A percentile compares a stretch with the other conserved stretches of the same genome.
phyloP scores from a whole-genome alignment of 2,113 vertebrate species.

The Gasterosteus aculeatus region DNA sequence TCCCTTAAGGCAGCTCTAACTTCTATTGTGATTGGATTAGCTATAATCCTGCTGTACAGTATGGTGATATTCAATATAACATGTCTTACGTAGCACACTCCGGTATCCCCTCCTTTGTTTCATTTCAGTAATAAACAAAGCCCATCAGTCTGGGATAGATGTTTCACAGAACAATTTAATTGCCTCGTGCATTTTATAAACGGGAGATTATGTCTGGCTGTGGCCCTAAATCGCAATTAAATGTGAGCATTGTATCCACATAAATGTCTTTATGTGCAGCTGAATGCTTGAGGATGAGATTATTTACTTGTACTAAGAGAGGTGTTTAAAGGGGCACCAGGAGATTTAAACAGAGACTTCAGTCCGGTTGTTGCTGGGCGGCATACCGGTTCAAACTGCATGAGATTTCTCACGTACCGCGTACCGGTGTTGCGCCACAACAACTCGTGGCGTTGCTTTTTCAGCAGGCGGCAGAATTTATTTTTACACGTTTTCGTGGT shows the following conservation, averaged over 20 bases:
- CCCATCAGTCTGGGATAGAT: slow-evolving; percentile 21
- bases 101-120: not conserved
- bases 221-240: slow-evolving; percentile 40
- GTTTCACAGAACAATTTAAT: slow-evolving; percentile 40
- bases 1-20: slow-evolving; percentile 52
- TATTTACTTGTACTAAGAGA: slow-evolving; percentile 43
- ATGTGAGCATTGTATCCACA: slow-evolving; percentile 33
- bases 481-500: too few species aligned
- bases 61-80: slow-evolving; percentile 30
- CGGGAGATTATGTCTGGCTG: slow-evolving; percentile 28
- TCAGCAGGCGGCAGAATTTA: too few species aligned
- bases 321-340: slow-evolving; percentile 22
- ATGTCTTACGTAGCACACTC: slow-evolving; percentile 5
- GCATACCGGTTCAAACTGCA: too few species aligned
- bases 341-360: slow-evolving; percentile 6
- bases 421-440: too few species aligned
- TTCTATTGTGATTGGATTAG: slow-evolving; percentile 61
- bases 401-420: too few species aligned
- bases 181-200: slow-evolving; percentile 42
- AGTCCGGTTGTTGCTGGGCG: too few species aligned
- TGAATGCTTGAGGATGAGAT: slow-evolving; percentile 38
- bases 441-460: too few species aligned
- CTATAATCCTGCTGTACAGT: slow-evolving; percentile 14
- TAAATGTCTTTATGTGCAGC: slow-evolving; percentile 47
- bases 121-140: slow-evolving; percentile 28